phyloP scores from a whole-genome alignment of 2,888 invertebrate genomes.

The Falcaria lacertinaria region DNA sequence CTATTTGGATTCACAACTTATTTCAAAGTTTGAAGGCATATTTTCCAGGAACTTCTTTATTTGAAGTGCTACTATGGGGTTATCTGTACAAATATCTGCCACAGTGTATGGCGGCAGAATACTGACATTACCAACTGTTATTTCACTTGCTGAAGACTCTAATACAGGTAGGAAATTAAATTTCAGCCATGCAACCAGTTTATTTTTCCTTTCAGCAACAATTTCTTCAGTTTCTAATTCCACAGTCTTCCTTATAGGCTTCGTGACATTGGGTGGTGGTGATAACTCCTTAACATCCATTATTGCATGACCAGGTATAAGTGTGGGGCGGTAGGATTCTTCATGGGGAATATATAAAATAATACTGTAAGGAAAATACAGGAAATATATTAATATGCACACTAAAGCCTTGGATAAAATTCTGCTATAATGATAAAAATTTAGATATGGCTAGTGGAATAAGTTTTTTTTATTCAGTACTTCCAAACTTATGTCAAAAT shows the following conservation, averaged over 20 bases:
- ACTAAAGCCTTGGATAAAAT: no score
- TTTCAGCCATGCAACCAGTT: slow-evolving; percentile 55
- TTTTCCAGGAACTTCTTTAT: slow-evolving; percentile 50
- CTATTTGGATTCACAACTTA: slow-evolving; percentile 1
- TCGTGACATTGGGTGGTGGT: slow-evolving; percentile 17
- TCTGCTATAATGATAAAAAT: no score
- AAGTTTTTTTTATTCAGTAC: no score
- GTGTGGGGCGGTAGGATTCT: slow-evolving; percentile 34
- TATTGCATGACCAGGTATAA: slow-evolving; percentile 62
- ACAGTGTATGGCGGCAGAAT: slow-evolving; percentile 54
- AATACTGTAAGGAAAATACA: slow-evolving; percentile 46
- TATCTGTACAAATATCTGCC: slow-evolving; percentile 56
- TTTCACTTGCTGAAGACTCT: slow-evolving; percentile 43
- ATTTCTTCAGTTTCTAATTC: slow-evolving; percentile 20
- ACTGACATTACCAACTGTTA: slow-evolving; percentile 50
- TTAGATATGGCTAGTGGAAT: no score
- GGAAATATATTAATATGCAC: no score
- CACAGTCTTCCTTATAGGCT: slow-evolving; percentile 24
- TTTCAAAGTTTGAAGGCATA: slow-evolving; percentile 51
- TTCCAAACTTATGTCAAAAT: no score
- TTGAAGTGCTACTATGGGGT: slow-evolving; percentile 53
- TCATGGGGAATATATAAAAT: slow-evolving; percentile 45
- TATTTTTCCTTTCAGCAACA: slow-evolving; percentile 34
- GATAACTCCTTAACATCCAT: slow-evolving; percentile 32
- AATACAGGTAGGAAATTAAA: slow-evolving; percentile 49